Evolutionary conservation across 2,888 invertebrate genomes (phyloP).

Genomic region (Hartigia nigra): DNA sequence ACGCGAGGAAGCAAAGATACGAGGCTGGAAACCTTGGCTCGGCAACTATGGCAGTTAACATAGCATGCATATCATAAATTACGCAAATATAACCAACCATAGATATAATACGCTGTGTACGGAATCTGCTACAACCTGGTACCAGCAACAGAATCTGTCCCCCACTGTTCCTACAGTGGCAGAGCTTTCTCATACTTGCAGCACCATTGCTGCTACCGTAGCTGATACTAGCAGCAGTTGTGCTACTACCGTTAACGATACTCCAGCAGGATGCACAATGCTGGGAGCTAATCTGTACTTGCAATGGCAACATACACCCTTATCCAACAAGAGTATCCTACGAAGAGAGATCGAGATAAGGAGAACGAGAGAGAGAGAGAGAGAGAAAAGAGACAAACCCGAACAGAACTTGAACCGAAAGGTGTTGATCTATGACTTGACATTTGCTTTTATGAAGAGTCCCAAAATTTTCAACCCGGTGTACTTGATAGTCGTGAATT

Average conservation of each 20-base stretch:
- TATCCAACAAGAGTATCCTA: background rate
- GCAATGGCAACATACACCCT: conserved; percentile 27
- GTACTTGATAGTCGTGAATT: background rate
- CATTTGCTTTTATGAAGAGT: background rate
- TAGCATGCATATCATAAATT: conserved; percentile 47
- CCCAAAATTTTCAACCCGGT: background rate
- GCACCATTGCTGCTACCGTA: background rate
- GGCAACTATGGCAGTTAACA: conserved; percentile 40
- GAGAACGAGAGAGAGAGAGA: conserved; percentile 5
- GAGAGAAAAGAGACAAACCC: background rate
- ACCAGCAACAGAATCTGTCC: background rate
- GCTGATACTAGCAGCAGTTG: background rate
- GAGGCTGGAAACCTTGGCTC: conserved; percentile 26
- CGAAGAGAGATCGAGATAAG: background rate
- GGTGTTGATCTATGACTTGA: background rate
- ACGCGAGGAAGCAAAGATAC: conserved; percentile 25
- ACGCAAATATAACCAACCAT: conserved; percentile 36
- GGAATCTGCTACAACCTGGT: conserved; percentile 1
- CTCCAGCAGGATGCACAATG: background rate
- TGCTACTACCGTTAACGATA: background rate
- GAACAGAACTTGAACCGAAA: background rate
- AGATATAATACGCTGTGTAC: conserved; percentile 32
- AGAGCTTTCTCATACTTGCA: background rate
- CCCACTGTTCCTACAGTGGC: background rate
- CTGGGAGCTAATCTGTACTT: background rate